These are phyloP conservation scores for Chloropsis hardwickii DNA, from an alignment of 2,113 vertebrate genomes.

Conservation along the genomic window DNA sequence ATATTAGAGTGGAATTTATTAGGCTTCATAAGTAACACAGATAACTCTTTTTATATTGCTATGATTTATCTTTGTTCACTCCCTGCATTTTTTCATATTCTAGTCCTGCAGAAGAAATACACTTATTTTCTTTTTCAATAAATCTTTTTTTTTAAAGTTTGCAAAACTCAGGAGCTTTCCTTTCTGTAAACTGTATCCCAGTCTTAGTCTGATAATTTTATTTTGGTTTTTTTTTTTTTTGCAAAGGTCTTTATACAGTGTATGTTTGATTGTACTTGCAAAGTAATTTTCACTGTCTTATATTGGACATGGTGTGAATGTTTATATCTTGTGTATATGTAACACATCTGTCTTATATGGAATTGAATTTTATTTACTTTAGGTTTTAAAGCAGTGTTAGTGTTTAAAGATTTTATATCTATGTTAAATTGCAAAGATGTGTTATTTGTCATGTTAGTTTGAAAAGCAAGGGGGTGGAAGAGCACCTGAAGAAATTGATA, in stretches of 20 bases:
- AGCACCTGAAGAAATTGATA: background rate
- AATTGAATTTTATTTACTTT: background rate
- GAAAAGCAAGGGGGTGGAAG: background rate
- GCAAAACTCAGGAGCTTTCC: background rate
- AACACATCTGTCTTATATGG: background rate
- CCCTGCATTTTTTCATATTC: background rate
- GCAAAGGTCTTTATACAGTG: background rate
- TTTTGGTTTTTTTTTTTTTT: background rate
- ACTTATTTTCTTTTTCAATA: background rate
- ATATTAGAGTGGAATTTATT: background rate
- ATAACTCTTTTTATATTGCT: background rate
- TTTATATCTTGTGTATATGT: background rate
- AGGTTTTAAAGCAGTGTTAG: background rate
- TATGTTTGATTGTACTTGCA: background rate
- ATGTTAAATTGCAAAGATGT: background rate
- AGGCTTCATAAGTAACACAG: background rate
- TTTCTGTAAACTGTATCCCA: background rate
- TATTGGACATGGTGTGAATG: background rate
- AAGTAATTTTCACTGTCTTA: background rate
- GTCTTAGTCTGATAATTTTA: background rate
- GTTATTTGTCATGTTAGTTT: background rate
- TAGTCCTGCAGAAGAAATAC: background rate
- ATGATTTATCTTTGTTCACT: background rate
- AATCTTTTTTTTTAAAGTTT: background rate
- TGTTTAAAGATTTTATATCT: background rate